A percentile compares a stretch with the other conserved stretches of the same genome.
Conservation (phyloP, 2,113 vertebrate genomes). For the Cisticola juncidis region DNA sequence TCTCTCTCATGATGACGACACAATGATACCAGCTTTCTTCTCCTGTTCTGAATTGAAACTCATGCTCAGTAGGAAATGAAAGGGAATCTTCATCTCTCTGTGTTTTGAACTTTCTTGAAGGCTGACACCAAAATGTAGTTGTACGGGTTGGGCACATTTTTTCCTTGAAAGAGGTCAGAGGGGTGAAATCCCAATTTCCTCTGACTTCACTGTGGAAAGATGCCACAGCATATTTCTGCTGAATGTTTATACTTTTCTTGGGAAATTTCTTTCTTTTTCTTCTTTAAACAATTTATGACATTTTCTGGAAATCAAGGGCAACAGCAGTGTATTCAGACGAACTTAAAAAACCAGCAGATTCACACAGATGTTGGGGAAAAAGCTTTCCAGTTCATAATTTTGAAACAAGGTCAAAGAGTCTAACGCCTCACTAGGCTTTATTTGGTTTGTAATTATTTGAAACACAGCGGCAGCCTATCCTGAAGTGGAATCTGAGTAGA, state of each 20-base stretch:
- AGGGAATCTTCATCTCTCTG: neutral
- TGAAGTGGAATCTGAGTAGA: neutral
- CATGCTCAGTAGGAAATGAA: neutral
- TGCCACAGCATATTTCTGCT: conserved; percentile 22
- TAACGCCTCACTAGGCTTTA: neutral
- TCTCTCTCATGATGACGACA: neutral
- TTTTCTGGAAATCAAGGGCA: neutral
- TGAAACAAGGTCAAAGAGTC: neutral
- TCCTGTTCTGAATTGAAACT: neutral
- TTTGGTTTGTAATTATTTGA: neutral
- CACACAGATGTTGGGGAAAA: neutral
- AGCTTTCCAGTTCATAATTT: neutral
- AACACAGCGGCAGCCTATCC: neutral
- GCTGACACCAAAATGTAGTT: neutral
- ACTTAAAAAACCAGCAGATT: neutral
- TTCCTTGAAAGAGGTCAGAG: conserved; percentile 35
- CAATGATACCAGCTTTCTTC: neutral
- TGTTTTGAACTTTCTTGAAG: neutral
- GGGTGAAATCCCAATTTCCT: conserved; percentile 16
- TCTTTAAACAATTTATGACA: neutral
- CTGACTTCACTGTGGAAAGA: conserved; percentile 5
- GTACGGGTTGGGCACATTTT: neutral
- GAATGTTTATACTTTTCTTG: conserved; percentile 21
- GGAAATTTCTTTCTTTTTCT: conserved; percentile 22
- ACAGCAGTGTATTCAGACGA: neutral